A percentile compares a stretch with the other conserved stretches of the same genome.
Evolutionary conservation across 2,888 invertebrate genomes (phyloP).

Genomic region (Tetanocera ferruginea): DNA sequence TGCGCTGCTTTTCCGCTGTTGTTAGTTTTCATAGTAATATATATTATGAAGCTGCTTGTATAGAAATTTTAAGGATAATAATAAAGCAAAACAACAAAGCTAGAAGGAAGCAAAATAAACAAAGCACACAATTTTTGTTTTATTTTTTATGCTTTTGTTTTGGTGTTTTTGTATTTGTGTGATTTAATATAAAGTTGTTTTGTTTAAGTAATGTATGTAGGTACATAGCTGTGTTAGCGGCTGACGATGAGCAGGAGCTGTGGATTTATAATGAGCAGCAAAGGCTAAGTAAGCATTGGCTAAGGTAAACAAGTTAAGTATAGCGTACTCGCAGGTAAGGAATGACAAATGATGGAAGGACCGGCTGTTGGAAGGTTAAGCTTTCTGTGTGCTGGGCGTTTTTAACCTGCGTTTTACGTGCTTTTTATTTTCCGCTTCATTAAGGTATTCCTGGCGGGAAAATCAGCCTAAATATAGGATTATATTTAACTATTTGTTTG

Average conservation of each 20-base stretch:
- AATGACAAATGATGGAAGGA: neutral
- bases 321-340: neutral
- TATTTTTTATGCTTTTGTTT: neutral
- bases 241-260: neutral
- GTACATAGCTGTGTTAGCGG: neutral
- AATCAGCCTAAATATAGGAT: too few relatives aligned
- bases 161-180: neutral
- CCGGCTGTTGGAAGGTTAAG: neutral
- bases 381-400: too few relatives aligned
- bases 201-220: neutral
- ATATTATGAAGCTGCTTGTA: neutral
- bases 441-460: too few relatives aligned
- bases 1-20: neutral
- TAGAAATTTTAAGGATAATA: slow-evolving; percentile 18
- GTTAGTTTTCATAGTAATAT: neutral
- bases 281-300: neutral
- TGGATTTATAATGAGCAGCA: neutral
- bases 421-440: too few relatives aligned
- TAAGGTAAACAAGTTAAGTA: neutral
- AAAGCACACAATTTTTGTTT: neutral
- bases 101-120: neutral
- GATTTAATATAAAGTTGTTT: too few relatives aligned
- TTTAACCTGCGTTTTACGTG: too few relatives aligned
- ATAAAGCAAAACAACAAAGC: neutral
- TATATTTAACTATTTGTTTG: too few relatives aligned